Evolutionary conservation across 2,113 vertebrate species (phyloP).

Genomic region (Etheostoma cragini): DNA sequence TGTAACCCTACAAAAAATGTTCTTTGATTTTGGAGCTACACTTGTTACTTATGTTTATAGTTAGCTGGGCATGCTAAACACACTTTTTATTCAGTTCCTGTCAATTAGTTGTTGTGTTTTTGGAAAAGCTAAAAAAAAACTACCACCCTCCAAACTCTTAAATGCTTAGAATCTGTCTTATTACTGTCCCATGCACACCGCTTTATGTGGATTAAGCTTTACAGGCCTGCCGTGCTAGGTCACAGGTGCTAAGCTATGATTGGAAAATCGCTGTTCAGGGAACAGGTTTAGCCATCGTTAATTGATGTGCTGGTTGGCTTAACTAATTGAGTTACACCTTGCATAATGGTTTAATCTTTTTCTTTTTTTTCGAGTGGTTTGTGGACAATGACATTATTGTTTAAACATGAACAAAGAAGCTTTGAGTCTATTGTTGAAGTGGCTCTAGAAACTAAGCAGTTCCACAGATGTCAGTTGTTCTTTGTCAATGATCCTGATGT

Average conservation of each 20-base stretch:
- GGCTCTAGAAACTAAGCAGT: neutral
- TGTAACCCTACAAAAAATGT: neutral
- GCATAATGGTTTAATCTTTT: no score
- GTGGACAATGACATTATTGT: constrained; percentile 1
- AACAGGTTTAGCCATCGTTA: neutral
- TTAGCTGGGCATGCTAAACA: neutral
- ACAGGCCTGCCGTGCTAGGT: neutral
- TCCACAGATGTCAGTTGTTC: constrained; percentile 19
- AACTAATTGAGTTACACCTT: neutral
- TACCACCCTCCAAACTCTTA: neutral
- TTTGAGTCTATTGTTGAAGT: constrained; percentile 3
- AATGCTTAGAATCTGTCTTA: neutral
- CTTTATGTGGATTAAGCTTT: neutral
- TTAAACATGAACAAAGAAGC: constrained; percentile 6
- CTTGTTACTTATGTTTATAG: neutral
- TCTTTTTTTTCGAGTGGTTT: neutral
- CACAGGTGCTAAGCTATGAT: neutral
- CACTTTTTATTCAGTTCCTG: neutral
- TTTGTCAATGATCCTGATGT: constrained; percentile 12
- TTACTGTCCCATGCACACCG: no score
- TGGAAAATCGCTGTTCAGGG: neutral
- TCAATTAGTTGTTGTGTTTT: neutral
- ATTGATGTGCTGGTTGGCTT: neutral
- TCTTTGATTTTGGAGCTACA: neutral
- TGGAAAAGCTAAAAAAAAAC: constrained; percentile 11